Conservation (phyloP, 1,140 invertebrate genomes). For the Zaprionus tsacasi region DNA sequence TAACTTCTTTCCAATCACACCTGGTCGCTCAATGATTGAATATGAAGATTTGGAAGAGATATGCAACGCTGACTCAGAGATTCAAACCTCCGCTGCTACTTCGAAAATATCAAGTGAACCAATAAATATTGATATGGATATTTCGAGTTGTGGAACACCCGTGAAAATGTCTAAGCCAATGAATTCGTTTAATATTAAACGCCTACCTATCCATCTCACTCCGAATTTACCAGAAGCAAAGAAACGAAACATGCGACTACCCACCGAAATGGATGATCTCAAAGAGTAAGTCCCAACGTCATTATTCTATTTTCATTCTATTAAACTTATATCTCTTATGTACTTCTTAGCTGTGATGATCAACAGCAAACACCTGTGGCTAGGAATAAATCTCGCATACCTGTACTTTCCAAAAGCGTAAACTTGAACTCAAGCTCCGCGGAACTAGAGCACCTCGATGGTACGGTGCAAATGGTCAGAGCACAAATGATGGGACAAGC, state of each 20-base stretch:
- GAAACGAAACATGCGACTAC: slow-evolving; percentile 34
- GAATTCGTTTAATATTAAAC: slow-evolving; percentile 28
- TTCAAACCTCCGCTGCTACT: not conserved
- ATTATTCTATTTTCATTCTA: not conserved
- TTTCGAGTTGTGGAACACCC: slow-evolving; percentile 28
- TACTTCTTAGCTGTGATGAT: not conserved
- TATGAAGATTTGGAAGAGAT: slow-evolving; percentile 54
- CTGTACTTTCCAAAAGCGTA: slow-evolving; percentile 8
- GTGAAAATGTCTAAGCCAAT: not conserved
- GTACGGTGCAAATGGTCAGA: slow-evolving; percentile 38
- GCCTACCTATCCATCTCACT: slow-evolving; percentile 50
- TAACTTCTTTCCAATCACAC: slow-evolving; percentile 31
- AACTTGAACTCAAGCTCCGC: slow-evolving; percentile 3
- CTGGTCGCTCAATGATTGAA: slow-evolving; percentile 51
- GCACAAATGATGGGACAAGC: slow-evolving; percentile 25
- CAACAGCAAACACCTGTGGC: not conserved
- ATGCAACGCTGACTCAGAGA: slow-evolving; percentile 15
- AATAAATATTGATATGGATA: slow-evolving; percentile 21
- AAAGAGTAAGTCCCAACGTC: slow-evolving; percentile 9
- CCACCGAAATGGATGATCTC: not conserved
- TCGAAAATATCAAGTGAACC: slow-evolving; percentile 18
- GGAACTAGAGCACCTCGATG: slow-evolving; percentile 30
- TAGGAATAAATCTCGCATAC: slow-evolving; percentile 25
- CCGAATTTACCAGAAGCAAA: slow-evolving; percentile 65
- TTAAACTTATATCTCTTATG: not conserved